A percentile compares a stretch with the other conserved stretches of the same genome.
Evolutionary conservation across 2,888 invertebrate species (phyloP).

Genomic region (Metalampra italica): DNA sequence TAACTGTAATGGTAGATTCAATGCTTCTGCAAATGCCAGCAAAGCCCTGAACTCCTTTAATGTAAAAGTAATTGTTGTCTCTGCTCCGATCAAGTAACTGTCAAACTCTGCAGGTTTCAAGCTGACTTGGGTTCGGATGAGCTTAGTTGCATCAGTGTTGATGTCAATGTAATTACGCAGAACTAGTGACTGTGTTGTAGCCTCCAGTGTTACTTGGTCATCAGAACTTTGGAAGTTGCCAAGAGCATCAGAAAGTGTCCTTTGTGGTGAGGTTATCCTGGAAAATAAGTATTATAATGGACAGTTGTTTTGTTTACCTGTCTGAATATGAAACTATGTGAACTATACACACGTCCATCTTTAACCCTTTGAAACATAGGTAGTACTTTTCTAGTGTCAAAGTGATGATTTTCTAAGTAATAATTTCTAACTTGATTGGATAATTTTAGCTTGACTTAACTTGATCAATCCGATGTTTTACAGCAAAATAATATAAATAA

Average conservation of each 20-base stretch:
- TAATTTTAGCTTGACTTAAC: too few relatives aligned
- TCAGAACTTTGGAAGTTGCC: slow-evolving; percentile 88
- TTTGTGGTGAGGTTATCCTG: slow-evolving; percentile 80
- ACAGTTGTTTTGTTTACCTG: too few relatives aligned
- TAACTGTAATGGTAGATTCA: slow-evolving; percentile 82
- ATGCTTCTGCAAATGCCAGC: slow-evolving; percentile 86
- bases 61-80: slow-evolving; percentile 89
- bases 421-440: too few relatives aligned
- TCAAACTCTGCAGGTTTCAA: slow-evolving; percentile 87
- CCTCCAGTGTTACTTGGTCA: slow-evolving; percentile 89
- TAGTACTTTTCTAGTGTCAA: too few relatives aligned
- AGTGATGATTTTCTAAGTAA: too few relatives aligned
- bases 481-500: too few relatives aligned
- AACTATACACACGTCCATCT: too few relatives aligned
- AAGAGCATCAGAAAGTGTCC: slow-evolving; percentile 85
- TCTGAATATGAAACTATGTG: too few relatives aligned
- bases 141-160: slow-evolving; percentile 79
- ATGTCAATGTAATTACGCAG: slow-evolving; percentile 89
- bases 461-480: too few relatives aligned
- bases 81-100: slow-evolving; percentile 79
- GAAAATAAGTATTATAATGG: slow-evolving; percentile 21
- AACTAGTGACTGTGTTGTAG: slow-evolving; percentile 79
- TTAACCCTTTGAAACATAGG: too few relatives aligned
- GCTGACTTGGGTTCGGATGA: slow-evolving; percentile 87
- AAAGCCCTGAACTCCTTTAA: slow-evolving; percentile 91